Evolutionary conservation across 2,113 vertebrate genomes (phyloP), one percentile per base, ranked within the genome.

Genomic region (Strigops habroptila): DNA sequence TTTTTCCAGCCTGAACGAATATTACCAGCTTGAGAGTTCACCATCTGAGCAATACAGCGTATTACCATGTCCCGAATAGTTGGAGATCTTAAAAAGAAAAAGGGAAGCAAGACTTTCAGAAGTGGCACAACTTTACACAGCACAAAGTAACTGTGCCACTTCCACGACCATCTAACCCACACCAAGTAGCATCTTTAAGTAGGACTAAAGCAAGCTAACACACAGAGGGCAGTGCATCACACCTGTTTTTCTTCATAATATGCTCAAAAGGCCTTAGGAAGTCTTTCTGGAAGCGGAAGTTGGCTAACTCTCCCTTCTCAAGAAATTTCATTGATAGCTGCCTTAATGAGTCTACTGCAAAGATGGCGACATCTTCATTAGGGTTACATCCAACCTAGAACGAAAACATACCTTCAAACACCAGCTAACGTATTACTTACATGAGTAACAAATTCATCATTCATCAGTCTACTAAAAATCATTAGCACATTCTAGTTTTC

Each of bases 1-100:
- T 99, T 99, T 95, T 99, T 99, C 99, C 99, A 99, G n/a, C 99
- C 99, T 4, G 99, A 99, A 63, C 99, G 99, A 96, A 99, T 99
- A 96, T 99, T 99, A 48, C 97, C 98, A 1, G 99, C 99, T 95
- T 99, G 99, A 30, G 99, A 99, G 97, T 99, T 99, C 21, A 99
- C 99, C 99, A 99, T 99, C 98, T 99, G 99, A 86, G 99, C 98
- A 64, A 99, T 98, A 35, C 99, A 99, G 78, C 99, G 98, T 96
- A 99, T 99, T 90, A 99, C 99, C 99, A 99, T 99, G 97, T 99
- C 99, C 60, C 99, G 98, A 94, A 99, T 99, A 31, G 99, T 99
- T 1, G 99, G 99, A 33, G 99, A 99, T 82, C 99, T 99, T 68
- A 12, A 55, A 37, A 62, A 49, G 14, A n/a, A 11, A 23, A 30